phyloP scores from a whole-genome alignment of 2,113 vertebrate genomes.

The Microtus richardsoni region DNA sequence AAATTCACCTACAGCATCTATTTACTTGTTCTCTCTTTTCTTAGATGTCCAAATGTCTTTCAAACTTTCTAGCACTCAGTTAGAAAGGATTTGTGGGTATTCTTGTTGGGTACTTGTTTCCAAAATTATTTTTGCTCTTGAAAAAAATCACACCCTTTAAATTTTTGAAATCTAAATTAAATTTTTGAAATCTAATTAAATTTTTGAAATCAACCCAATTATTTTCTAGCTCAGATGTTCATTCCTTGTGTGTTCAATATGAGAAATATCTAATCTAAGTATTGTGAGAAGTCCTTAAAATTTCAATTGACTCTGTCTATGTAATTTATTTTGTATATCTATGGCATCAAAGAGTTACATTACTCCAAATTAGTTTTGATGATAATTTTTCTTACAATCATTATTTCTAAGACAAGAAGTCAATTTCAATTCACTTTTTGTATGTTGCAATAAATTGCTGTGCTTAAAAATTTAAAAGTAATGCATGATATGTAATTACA shows the following conservation, averaged over 20 bases:
- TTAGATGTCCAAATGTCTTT: background rate
- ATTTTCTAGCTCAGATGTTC: slow-evolving; percentile 55
- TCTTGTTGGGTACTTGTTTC: background rate
- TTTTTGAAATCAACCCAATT: no score
- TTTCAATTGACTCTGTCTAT: slow-evolving; percentile 84
- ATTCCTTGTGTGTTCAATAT: slow-evolving; percentile 70
- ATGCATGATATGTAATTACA: background rate
- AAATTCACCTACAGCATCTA: background rate
- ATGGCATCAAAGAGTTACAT: slow-evolving; percentile 82
- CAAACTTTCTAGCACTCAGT: background rate
- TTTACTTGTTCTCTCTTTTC: background rate
- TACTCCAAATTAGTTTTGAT: slow-evolving; percentile 84
- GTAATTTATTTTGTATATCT: slow-evolving; percentile 81
- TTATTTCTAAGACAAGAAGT: slow-evolving; percentile 53
- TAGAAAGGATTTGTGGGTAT: slow-evolving; percentile 20
- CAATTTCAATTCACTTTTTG: slow-evolving; percentile 60
- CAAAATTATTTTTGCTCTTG: slow-evolving; percentile 3
- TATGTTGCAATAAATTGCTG: background rate
- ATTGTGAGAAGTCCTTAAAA: slow-evolving; percentile 82
- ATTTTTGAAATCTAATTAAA: no score
- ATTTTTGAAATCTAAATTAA: background rate
- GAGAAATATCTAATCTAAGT: slow-evolving; percentile 80
- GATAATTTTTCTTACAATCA: slow-evolving; percentile 77
- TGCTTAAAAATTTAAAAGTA: slow-evolving; percentile 30
- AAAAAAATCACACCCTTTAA: background rate